These are phyloP conservation scores for Melanaphis sacchari DNA, from an alignment of 1,140 invertebrate species.

Conservation along the genomic window DNA sequence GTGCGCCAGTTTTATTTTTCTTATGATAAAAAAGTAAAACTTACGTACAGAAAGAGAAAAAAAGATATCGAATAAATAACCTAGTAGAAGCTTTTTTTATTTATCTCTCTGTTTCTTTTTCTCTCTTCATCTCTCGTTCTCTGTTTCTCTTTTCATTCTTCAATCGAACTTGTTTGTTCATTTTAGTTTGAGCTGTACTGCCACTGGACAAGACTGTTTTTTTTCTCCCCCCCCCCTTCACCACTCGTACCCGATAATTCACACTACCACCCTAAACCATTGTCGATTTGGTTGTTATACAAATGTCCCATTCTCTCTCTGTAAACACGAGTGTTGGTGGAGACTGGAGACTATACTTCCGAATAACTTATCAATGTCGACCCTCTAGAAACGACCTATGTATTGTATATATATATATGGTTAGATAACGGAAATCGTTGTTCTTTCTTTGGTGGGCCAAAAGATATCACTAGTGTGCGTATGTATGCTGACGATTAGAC, in stretches of 20 bases:
- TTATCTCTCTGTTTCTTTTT: background rate
- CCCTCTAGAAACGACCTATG: background rate
- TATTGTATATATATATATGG: background rate
- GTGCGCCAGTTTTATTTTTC: constrained; percentile 12
- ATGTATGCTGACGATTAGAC: background rate
- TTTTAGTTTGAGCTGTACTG: background rate
- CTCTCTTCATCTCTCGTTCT: background rate
- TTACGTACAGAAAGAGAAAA: background rate
- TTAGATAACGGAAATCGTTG: constrained; percentile 18
- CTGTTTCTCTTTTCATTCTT: background rate
- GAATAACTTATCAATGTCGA: constrained; percentile 38
- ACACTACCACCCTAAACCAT: background rate
- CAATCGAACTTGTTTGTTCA: constrained; percentile 29
- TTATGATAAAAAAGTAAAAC: constrained; percentile 1
- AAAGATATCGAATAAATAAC: constrained; percentile 16
- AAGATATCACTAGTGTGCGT: background rate
- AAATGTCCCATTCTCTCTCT: background rate
- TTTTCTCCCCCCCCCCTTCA: no score
- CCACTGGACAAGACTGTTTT: background rate
- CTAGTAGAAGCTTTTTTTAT: constrained; percentile 1
- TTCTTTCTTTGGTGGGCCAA: background rate
- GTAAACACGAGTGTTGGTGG: background rate
- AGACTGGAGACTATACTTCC: background rate
- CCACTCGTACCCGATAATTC: background rate
- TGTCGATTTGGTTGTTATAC: background rate